Percentiles rank a stretch among this genome's conserved stretches.
These are phyloP conservation scores for Nothocercus julius DNA, from an alignment of 2,113 vertebrate genomes.

Conservation along the genomic window DNA sequence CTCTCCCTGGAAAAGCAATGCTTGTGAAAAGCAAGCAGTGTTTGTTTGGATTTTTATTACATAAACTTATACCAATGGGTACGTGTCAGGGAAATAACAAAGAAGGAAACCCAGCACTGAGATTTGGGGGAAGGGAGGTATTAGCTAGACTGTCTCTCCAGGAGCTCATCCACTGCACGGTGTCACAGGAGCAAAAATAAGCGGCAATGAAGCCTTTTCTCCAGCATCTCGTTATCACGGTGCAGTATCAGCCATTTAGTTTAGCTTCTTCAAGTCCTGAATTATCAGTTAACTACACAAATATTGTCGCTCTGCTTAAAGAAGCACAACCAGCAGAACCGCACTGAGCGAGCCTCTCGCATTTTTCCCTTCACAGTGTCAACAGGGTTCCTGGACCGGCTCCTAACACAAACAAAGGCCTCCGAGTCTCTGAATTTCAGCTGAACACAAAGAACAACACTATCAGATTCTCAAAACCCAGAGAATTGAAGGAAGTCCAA, in stretches of 20 bases:
- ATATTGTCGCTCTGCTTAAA: background rate
- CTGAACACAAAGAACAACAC: conserved; percentile 58
- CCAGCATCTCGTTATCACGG: background rate
- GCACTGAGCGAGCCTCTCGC: conserved; percentile 43
- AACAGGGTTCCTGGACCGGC: conserved; percentile 57
- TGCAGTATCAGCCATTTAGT: background rate
- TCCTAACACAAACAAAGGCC: conserved; percentile 59
- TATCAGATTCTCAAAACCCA: conserved; percentile 46
- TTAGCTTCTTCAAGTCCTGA: background rate
- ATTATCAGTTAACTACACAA: conserved; percentile 3
- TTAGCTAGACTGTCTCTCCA: background rate
- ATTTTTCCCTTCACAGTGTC: conserved; percentile 53
- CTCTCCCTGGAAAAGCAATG: background rate
- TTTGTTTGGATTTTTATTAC: background rate
- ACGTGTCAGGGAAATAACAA: background rate
- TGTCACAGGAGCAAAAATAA: background rate
- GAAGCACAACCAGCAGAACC: conserved; percentile 41
- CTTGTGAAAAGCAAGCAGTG: background rate
- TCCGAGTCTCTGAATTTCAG: conserved; percentile 33
- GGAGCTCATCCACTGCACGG: background rate
- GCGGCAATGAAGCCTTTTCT: background rate
- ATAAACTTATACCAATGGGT: background rate
- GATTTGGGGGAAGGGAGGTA: background rate
- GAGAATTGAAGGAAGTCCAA: conserved; percentile 49
- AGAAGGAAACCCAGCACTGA: background rate